Conservation (phyloP, 2,888 invertebrate species). For the Morpho helenor region DNA sequence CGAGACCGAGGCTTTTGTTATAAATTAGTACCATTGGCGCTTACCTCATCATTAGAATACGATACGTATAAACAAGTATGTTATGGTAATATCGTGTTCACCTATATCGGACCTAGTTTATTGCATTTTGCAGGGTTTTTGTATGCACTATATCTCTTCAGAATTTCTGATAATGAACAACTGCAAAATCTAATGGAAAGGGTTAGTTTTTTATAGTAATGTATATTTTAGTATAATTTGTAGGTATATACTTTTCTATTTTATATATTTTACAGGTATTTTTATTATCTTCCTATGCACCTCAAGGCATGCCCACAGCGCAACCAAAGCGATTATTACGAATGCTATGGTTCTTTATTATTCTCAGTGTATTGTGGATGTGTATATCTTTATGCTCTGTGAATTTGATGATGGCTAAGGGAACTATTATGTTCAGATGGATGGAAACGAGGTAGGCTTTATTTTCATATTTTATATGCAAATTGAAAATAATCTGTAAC, state of each 20-base stretch:
- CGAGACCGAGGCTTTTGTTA: conserved; percentile 87
- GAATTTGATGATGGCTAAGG: conserved; percentile 82
- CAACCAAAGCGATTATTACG: conserved; percentile 85
- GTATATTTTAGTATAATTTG: background rate
- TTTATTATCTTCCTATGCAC: conserved; percentile 84
- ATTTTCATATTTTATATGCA: too few relatives aligned
- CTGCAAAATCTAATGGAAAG: conserved; percentile 90
- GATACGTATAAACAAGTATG: conserved; percentile 81
- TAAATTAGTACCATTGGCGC: conserved; percentile 66
- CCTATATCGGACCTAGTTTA: conserved; percentile 85
- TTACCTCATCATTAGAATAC: conserved; percentile 62
- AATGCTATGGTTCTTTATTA: conserved; percentile 86
- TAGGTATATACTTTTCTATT: background rate
- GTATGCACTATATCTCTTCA: conserved; percentile 85
- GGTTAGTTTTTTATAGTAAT: conserved; percentile 59
- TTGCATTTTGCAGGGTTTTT: conserved; percentile 86
- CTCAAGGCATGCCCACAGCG: conserved; percentile 78
- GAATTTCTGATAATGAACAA: conserved; percentile 89
- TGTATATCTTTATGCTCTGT: conserved; percentile 82
- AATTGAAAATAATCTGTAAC: too few relatives aligned
- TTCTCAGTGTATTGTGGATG: conserved; percentile 84
- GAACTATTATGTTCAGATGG: conserved; percentile 82
- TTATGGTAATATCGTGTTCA: conserved; percentile 84
- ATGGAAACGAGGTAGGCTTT: conserved; percentile 73
- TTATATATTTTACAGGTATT: conserved; percentile 76